Evolutionary conservation across 2,113 vertebrate genomes (phyloP).

Genomic region (Nettapus auritus): DNA sequence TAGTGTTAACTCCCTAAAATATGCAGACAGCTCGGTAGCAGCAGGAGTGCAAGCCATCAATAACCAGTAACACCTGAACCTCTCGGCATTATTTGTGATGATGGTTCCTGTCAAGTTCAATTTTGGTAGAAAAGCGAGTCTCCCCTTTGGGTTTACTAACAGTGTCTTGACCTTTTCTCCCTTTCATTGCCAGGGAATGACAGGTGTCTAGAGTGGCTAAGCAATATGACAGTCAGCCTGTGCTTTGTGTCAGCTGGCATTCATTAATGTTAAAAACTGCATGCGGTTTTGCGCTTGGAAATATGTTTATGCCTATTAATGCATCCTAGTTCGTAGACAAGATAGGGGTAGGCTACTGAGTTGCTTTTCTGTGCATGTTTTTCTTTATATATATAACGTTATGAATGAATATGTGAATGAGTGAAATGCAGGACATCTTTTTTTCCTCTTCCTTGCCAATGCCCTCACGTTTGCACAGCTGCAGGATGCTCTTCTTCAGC

Average conservation of each 20-base stretch:
- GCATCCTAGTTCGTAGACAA: not conserved
- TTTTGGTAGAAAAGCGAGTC: not conserved
- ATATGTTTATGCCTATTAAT: not conserved
- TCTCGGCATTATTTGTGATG: slow-evolving; percentile 18
- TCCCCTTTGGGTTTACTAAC: not conserved
- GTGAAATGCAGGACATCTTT: not conserved
- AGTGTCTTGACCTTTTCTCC: slow-evolving; percentile 16
- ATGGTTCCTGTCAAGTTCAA: slow-evolving; percentile 35
- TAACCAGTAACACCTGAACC: not conserved
- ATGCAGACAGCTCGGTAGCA: not conserved
- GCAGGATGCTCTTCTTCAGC: not conserved
- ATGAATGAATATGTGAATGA: not conserved
- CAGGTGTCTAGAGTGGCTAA: slow-evolving; percentile 19
- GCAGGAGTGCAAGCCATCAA: not conserved
- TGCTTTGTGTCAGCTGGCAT: not conserved
- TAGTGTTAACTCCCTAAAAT: not conserved
- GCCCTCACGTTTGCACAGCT: slow-evolving; percentile 25
- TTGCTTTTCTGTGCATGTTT: not conserved
- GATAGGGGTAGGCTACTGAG: not conserved
- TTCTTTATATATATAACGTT: not conserved
- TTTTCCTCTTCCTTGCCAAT: not conserved
- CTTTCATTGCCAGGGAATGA: not conserved
- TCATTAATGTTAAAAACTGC: not conserved
- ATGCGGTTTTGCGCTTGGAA: not conserved
- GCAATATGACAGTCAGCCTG: not conserved